These are phyloP conservation scores for Oscheius sp. DNA, from an alignment of 1,140 invertebrate genomes.

Conservation along the genomic window DNA sequence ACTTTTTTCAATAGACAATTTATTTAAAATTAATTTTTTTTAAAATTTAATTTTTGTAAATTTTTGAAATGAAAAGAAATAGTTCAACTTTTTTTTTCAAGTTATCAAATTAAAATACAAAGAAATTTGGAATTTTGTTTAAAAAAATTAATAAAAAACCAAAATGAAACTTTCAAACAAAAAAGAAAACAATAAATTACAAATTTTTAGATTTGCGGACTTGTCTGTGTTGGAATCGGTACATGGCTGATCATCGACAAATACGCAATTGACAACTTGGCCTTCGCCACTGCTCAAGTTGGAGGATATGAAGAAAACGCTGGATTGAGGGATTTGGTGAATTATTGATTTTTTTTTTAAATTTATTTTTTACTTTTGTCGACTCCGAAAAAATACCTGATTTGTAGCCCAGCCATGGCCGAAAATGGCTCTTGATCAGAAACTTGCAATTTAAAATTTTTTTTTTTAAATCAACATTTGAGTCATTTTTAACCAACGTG, in stretches of 20 bases:
- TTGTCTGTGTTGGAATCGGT: constrained; percentile 55
- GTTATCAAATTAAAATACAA: neutral
- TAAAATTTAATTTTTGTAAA: neutral
- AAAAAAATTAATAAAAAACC: neutral
- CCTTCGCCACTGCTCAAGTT: constrained; percentile 54
- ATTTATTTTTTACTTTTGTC: too few species aligned
- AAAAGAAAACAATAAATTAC: too few species aligned
- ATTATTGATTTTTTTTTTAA: too few species aligned
- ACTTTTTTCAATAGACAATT: neutral
- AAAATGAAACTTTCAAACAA: neutral
- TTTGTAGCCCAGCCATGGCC: too few species aligned
- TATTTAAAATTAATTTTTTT: neutral
- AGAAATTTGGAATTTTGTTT: neutral
- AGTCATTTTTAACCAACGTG: too few species aligned
- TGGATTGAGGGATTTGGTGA: constrained; percentile 54
- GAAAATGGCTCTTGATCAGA: too few species aligned
- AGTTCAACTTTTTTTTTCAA: too few species aligned
- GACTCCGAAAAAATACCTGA: too few species aligned
- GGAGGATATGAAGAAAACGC: constrained; percentile 54
- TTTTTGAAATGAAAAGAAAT: too few species aligned
- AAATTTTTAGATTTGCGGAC: constrained; percentile 53
- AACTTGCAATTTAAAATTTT: too few species aligned
- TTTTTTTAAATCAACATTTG: too few species aligned
- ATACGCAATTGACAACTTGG: constrained; percentile 59
- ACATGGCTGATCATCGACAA: constrained; percentile 58